phyloP scores from a whole-genome alignment of 2,888 invertebrate species.

The Auanema sp. region DNA sequence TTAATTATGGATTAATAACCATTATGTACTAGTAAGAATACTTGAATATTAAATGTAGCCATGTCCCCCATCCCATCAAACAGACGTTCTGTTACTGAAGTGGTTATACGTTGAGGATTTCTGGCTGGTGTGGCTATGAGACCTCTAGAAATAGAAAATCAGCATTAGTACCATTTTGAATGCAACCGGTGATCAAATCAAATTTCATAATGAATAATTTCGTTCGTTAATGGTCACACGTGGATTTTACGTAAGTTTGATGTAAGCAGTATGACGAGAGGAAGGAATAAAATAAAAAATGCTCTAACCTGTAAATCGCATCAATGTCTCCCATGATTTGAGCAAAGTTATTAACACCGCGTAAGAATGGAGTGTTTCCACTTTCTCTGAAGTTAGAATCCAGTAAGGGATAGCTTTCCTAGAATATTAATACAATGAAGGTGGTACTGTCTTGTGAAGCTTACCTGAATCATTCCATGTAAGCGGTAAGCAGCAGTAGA shows the following conservation, averaged over 20 bases:
- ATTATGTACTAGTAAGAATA: background rate
- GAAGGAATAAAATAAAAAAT: background rate
- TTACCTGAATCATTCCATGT: conserved; percentile 87
- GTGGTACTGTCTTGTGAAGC: background rate
- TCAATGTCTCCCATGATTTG: conserved; percentile 30
- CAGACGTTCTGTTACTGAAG: conserved; percentile 69
- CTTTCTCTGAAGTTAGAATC: conserved; percentile 44
- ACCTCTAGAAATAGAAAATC: conserved; percentile 78
- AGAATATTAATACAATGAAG: background rate
- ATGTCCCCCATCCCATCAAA: conserved; percentile 72
- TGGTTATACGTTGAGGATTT: conserved; percentile 77
- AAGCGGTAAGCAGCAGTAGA: conserved; percentile 91
- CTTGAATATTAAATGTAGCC: conserved; percentile 79
- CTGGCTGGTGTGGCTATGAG: conserved; percentile 86
- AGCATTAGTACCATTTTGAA: conserved; percentile 18
- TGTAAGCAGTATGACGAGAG: no score
- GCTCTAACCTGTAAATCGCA: conserved; percentile 32
- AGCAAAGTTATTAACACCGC: conserved; percentile 34
- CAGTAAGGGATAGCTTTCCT: conserved; percentile 55
- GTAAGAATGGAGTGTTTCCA: conserved; percentile 46
- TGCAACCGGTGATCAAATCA: conserved; percentile 1
- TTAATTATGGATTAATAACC: conserved; percentile 5
- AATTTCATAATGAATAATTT: background rate
- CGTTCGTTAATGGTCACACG: background rate
- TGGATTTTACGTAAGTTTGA: no score